Conservation (phyloP, 2,797 vertebrate genomes). For the Microctenopoma steveboyesi region DNA sequence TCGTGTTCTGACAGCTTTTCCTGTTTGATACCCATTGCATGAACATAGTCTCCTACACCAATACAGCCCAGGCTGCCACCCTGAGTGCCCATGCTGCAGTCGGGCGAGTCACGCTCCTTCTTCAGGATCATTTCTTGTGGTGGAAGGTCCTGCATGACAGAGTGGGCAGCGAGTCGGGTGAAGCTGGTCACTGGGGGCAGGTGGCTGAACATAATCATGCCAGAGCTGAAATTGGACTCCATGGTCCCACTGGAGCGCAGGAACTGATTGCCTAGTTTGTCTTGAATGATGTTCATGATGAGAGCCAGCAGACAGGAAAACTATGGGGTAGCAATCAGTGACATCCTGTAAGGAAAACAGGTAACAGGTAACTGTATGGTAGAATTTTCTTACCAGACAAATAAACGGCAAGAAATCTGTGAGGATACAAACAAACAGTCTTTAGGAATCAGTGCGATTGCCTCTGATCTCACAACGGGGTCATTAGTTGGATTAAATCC, state of each 20-base stretch:
- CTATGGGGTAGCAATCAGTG: slow-evolving; percentile 74
- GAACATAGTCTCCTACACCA: slow-evolving; percentile 79
- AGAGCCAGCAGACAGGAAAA: slow-evolving; percentile 59
- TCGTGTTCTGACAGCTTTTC: slow-evolving; percentile 93
- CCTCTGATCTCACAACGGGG: slow-evolving; percentile 74
- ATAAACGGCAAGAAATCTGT: slow-evolving; percentile 2
- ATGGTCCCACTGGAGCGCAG: slow-evolving; percentile 90
- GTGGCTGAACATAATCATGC: slow-evolving; percentile 98
- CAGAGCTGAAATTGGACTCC: slow-evolving; percentile 90
- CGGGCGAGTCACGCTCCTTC: slow-evolving; percentile 93
- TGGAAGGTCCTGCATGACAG: slow-evolving; percentile 87
- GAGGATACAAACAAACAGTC: slow-evolving; percentile 28
- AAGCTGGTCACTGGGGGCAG: slow-evolving; percentile 97
- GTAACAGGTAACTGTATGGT: background rate
- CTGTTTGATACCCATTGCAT: slow-evolving; percentile 92
- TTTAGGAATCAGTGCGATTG: slow-evolving; percentile 64
- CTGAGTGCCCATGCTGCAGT: slow-evolving; percentile 71
- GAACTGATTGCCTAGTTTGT: slow-evolving; percentile 92
- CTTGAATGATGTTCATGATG: slow-evolving; percentile 88
- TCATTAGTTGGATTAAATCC: slow-evolving; percentile 77
- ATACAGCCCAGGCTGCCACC: slow-evolving; percentile 51
- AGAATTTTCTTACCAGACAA: background rate
- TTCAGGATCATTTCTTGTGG: slow-evolving; percentile 92
- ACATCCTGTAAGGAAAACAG: slow-evolving; percentile 71
- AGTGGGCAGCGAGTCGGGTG: slow-evolving; percentile 89